These are phyloP conservation scores for Prunella strophiata DNA, from an alignment of 2,797 vertebrate genomes.

Conservation along the genomic window DNA sequence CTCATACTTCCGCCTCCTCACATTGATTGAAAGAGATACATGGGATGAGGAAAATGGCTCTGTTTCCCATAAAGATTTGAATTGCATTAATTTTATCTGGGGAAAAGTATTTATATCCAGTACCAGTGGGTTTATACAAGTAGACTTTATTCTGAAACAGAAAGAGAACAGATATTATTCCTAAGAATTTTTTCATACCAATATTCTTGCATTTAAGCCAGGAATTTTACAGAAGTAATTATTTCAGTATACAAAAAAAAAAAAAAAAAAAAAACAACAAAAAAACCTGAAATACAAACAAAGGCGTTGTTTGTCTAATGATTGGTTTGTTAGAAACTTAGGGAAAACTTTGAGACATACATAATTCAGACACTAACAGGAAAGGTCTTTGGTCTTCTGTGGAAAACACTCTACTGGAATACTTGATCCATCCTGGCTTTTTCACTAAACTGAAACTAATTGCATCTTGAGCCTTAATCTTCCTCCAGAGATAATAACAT, in stretches of 20 bases:
- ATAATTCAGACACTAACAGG: neutral
- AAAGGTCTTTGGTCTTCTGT: neutral
- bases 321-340: neutral
- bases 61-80: neutral
- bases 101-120: neutral
- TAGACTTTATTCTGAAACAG: neutral
- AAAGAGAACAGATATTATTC: neutral
- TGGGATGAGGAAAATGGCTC: neutral
- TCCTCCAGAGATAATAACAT: constrained; percentile 45
- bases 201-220: neutral
- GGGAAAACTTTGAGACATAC: neutral
- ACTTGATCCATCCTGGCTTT: neutral
- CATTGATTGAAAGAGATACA: neutral
- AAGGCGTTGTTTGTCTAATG: neutral
- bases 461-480: constrained; percentile 54
- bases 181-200: neutral
- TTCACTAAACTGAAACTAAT: constrained; percentile 36
- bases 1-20: neutral
- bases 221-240: neutral
- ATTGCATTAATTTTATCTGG: constrained; percentile 2
- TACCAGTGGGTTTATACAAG: constrained; percentile 1
- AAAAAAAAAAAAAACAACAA: too few relatives aligned
- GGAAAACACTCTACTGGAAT: neutral
- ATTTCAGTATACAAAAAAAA: neutral
- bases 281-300: neutral